Evolutionary conservation across 2,113 vertebrate species (phyloP).

Genomic region (Gallinago media): DNA sequence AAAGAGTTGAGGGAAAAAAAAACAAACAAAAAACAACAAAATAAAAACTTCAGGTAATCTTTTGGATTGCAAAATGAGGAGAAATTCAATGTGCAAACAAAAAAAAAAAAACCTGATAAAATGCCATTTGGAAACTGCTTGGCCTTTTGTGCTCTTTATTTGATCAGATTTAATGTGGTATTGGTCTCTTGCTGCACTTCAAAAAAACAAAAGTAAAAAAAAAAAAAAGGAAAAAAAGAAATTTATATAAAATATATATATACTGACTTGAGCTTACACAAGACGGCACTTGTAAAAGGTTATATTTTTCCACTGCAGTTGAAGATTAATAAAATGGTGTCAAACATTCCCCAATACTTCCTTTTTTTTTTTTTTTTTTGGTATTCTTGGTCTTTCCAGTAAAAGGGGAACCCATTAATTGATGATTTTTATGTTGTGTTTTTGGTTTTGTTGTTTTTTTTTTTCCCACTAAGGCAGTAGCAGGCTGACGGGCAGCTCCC

Average conservation of each 20-base stretch:
- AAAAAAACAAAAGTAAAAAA: conserved; percentile 29
- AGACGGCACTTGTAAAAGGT: conserved; percentile 94
- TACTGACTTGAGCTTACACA: conserved; percentile 76
- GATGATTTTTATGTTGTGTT: background rate
- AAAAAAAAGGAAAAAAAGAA: conserved; percentile 15
- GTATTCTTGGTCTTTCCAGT: conserved; percentile 76
- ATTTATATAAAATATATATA: conserved; percentile 63
- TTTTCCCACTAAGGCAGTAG: background rate
- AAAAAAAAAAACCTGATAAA: conserved; percentile 68
- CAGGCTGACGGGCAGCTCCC: background rate
- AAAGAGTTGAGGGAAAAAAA: conserved; percentile 79
- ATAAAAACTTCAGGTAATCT: conserved; percentile 78
- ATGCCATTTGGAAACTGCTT: conserved; percentile 79
- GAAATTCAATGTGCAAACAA: conserved; percentile 74
- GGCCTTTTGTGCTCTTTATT: conserved; percentile 81
- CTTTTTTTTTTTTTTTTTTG: conserved; percentile 46
- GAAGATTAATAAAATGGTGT: conserved; percentile 92
- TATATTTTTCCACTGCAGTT: conserved; percentile 99
- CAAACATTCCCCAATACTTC: conserved; percentile 89
- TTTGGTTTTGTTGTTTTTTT: background rate
- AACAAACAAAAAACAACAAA: background rate
- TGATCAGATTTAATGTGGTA: conserved; percentile 72
- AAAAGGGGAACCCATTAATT: background rate
- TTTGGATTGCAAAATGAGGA: conserved; percentile 75
- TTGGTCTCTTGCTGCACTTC: conserved; percentile 85